Percentiles rank a stretch among this genome's conserved stretches.
Conservation (phyloP, 2,113 vertebrate genomes). For the Acrocephalus kingi region DNA sequence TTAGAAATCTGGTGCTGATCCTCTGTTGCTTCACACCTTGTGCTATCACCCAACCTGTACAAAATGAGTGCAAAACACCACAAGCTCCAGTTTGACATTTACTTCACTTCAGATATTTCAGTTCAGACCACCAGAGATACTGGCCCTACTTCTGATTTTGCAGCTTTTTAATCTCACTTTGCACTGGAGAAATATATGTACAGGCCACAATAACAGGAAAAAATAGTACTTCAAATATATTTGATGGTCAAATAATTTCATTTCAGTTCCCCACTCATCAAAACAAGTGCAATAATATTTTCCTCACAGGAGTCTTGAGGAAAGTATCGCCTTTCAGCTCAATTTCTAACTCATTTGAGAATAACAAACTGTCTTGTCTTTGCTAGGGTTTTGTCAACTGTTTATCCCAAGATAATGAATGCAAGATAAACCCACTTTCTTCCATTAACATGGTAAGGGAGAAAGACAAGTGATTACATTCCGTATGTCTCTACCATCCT, state of each 20-base stretch:
- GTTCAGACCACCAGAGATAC: not conserved
- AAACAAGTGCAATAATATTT: not conserved
- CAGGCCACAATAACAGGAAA: not conserved
- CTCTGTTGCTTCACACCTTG: not conserved
- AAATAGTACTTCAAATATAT: not conserved
- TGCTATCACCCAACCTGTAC: not conserved
- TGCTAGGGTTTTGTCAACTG: not conserved
- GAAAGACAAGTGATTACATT: not conserved
- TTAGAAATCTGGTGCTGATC: not conserved
- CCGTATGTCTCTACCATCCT: not conserved
- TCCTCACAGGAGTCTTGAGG: not conserved
- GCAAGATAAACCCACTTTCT: not conserved
- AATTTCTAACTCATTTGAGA: not conserved
- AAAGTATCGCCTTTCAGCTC: not conserved
- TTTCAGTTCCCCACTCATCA: not conserved
- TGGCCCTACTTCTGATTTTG: not conserved
- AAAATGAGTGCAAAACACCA: not conserved
- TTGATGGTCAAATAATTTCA: not conserved
- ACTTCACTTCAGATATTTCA: not conserved
- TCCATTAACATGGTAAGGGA: not conserved
- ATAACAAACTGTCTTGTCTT: not conserved
- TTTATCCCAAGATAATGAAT: not conserved
- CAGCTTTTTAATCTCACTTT: constrained; percentile 22
- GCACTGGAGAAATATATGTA: not conserved
- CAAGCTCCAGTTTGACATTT: not conserved